Evolutionary conservation across 2,113 vertebrate species (phyloP).

Genomic region (Brachyhypopomus gauderio): DNA sequence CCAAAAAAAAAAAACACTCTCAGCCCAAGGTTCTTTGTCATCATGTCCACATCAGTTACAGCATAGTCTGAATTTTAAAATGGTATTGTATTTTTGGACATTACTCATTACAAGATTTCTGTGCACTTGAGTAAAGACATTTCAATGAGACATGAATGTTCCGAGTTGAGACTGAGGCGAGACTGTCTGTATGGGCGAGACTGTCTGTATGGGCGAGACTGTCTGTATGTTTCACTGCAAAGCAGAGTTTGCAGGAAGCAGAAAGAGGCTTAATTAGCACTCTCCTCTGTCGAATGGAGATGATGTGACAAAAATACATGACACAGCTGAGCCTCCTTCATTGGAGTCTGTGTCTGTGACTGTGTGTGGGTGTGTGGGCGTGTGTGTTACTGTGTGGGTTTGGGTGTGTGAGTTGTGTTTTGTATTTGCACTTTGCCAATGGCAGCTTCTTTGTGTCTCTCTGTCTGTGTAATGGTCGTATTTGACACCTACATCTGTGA

Average conservation of each 20-base stretch:
- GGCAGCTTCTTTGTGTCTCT: neutral
- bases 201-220: neutral
- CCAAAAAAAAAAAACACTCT: neutral
- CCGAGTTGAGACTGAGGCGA: slow-evolving; percentile 7
- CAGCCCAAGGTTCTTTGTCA: neutral
- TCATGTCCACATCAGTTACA: neutral
- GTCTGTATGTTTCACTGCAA: slow-evolving; percentile 13
- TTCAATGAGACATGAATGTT: neutral
- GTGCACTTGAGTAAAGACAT: neutral
- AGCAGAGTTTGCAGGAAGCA: slow-evolving; percentile 9
- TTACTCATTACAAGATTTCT: neutral
- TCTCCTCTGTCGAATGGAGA: slow-evolving; percentile 23
- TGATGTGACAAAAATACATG: slow-evolving; percentile 37
- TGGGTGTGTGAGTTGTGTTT: neutral
- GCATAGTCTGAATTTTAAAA: neutral
- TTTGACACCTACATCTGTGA: neutral
- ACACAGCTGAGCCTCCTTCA: slow-evolving; percentile 32
- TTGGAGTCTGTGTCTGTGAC: neutral
- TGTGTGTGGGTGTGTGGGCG: neutral
- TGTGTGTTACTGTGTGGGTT: slow-evolving; percentile 1
- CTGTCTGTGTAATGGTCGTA: neutral
- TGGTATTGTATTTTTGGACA: neutral
- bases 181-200: neutral
- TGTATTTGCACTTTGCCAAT: neutral
- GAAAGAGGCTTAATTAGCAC: slow-evolving; percentile 34